phyloP scores from a whole-genome alignment of 2,888 invertebrate species.

The Protophormia terraenovae region DNA sequence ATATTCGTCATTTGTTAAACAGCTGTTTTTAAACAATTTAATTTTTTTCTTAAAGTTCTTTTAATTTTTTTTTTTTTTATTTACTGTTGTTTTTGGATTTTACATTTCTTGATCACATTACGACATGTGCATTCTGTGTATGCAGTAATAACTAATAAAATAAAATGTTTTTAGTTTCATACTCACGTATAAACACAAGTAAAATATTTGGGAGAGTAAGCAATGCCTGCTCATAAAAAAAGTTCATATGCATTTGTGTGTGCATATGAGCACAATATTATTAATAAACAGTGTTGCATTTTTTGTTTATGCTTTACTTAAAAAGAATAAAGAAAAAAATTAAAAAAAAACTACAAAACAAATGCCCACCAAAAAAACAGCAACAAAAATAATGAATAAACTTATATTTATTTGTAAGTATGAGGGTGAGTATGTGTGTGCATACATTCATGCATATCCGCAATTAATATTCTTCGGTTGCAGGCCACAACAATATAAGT shows the following conservation, averaged over 20 bases:
- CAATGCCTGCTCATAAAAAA: neutral
- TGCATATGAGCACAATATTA: neutral
- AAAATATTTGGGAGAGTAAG: neutral
- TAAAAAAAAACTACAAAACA: neutral
- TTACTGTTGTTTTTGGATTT: neutral
- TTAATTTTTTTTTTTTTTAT: conserved; percentile 3
- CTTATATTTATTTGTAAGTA: neutral
- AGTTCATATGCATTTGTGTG: neutral
- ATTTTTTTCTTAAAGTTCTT: conserved; percentile 1
- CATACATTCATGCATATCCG: conserved; percentile 10
- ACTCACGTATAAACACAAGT: neutral
- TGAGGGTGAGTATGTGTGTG: neutral
- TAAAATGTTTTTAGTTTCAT: neutral
- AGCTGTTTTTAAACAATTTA: conserved; percentile 51
- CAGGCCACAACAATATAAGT: conserved; percentile 23
- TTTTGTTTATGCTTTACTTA: conserved; percentile 7
- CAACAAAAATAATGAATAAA: neutral
- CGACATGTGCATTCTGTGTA: conserved; percentile 48
- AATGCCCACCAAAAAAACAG: neutral
- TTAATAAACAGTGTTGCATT: conserved; percentile 13
- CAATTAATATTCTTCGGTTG: conserved; percentile 55
- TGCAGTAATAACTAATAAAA: conserved; percentile 37
- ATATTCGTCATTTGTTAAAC: conserved; percentile 47
- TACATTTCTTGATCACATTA: conserved; percentile 21
- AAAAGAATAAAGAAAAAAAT: neutral